Base-by-base conservation (phyloP, 2,888 invertebrate species). In the Nomada ferruginata region DNA sequence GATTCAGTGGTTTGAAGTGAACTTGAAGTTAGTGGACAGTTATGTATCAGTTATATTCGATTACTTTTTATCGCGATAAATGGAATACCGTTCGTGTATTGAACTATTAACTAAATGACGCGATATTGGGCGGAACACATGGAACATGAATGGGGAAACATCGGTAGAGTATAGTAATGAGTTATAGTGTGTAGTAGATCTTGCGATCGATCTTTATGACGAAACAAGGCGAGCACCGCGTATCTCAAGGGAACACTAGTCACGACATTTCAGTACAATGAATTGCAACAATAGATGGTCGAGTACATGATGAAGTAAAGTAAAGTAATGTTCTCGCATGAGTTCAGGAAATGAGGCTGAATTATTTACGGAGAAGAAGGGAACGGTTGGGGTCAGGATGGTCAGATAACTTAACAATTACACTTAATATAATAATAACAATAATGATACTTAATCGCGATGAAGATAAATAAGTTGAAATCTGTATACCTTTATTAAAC, bases 261-360 rank as follows among this genome's bases (percentile, higher is more conserved):
- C 79, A 53, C 76, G 79, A 82, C 82, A 76, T 76, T 82, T 82
- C 64, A 57, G 52, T 63, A 66, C 57, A 73, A 66, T 73, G 20
- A 55, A 63, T 11, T 69, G 70, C 71, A 81, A 82, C 82, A 82
- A 82, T 82, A 23, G 82, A 70, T 42, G 52, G 55, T 68, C 70
- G 70, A 82, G 26, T 52, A 44, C 61, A 68, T 23, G 72, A 36
- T 7, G 36, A 36, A 7, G 76, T 82, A 70, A 66, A 65, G 75
- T 60, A 23, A 70, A 76, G 82, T 82, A 82, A 82, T 82, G 71
- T 82, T 82, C 76, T 82, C 63, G 71, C 69, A 71, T 68, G 76
- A 82, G 71, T 76, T 55, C 57, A 57, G 82, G 71, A 82, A 82
- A 82, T 59, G 65, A 59, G 18, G 66, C 69, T 50, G 63, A 61